A percentile compares a stretch with the other conserved stretches of the same genome.
These are phyloP conservation scores for Chloroceryle aenea DNA, from an alignment of 2,113 vertebrate genomes.

Conservation along the genomic window DNA sequence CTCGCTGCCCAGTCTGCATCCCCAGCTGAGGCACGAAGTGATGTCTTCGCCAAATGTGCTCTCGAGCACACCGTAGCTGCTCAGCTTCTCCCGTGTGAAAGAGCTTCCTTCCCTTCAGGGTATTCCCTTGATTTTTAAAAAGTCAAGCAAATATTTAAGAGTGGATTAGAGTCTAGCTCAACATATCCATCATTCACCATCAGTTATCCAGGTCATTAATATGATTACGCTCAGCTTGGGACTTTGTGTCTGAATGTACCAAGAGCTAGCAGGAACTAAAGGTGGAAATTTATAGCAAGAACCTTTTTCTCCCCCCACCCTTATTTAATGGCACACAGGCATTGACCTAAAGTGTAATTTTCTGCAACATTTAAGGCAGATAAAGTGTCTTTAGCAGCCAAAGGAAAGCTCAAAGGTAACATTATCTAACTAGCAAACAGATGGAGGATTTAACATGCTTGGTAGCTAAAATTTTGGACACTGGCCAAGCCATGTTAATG, in stretches of 20 bases:
- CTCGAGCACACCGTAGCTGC: neutral
- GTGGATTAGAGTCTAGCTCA: conserved; percentile 63
- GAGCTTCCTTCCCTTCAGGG: conserved; percentile 55
- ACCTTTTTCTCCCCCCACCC: neutral
- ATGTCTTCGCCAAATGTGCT: conserved; percentile 52
- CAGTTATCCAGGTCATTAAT: conserved; percentile 69
- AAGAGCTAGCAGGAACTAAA: conserved; percentile 28
- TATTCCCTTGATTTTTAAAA: conserved; percentile 65
- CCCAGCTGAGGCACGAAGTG: neutral
- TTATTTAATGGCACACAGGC: conserved; percentile 59
- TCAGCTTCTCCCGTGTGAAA: conserved; percentile 37
- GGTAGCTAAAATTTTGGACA: conserved; percentile 66
- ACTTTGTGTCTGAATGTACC: conserved; percentile 24
- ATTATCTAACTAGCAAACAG: conserved; percentile 74
- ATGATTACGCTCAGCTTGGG: conserved; percentile 14
- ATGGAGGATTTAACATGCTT: conserved; percentile 74
- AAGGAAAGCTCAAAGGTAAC: conserved; percentile 75
- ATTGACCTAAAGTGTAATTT: conserved; percentile 75
- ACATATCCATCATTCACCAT: conserved; percentile 66
- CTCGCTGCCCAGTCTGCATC: neutral
- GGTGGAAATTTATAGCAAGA: conserved; percentile 60
- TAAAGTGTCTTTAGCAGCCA: conserved; percentile 74
- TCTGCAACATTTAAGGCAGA: conserved; percentile 75
- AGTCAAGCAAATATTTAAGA: conserved; percentile 68
- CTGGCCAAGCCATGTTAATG: conserved; percentile 65